These are phyloP conservation scores for Drosophila atroscutellata DNA, from an alignment of 2,888 invertebrate species.

Conservation along the genomic window DNA sequence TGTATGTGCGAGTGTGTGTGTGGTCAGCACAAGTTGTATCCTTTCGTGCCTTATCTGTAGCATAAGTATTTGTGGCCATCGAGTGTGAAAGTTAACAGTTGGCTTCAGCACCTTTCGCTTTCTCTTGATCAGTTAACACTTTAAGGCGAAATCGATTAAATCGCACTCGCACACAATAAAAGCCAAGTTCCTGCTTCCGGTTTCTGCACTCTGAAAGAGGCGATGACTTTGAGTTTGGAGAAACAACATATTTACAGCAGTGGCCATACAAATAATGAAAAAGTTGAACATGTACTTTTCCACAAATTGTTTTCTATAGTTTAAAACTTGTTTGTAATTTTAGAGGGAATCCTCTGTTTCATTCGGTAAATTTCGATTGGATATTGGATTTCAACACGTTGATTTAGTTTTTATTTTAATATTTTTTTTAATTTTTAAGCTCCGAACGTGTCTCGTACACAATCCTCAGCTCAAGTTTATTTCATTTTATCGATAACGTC, in stretches of 20 bases:
- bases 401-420: no score
- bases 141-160: slow-evolving; percentile 31
- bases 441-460: no score
- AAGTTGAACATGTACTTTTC: no score
- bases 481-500: no score
- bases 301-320: no score
- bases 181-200: not conserved
- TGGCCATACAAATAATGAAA: no score
- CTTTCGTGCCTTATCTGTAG: slow-evolving; percentile 50
- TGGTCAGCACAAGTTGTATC: slow-evolving; percentile 64
- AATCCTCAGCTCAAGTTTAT: no score
- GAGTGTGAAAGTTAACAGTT: slow-evolving; percentile 60
- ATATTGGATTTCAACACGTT: no score
- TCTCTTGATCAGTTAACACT: slow-evolving; percentile 37
- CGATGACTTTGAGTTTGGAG: not conserved
- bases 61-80: slow-evolving; percentile 54
- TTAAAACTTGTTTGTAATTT: not conserved
- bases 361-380: not conserved
- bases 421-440: no score
- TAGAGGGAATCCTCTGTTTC: not conserved
- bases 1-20: not conserved
- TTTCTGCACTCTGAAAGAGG: not conserved
- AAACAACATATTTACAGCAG: no score
- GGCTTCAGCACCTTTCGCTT: slow-evolving; percentile 53
- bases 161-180: slow-evolving; percentile 10